Conservation (phyloP, 1,140 invertebrate genomes). For the Branchinecta lynchi region DNA sequence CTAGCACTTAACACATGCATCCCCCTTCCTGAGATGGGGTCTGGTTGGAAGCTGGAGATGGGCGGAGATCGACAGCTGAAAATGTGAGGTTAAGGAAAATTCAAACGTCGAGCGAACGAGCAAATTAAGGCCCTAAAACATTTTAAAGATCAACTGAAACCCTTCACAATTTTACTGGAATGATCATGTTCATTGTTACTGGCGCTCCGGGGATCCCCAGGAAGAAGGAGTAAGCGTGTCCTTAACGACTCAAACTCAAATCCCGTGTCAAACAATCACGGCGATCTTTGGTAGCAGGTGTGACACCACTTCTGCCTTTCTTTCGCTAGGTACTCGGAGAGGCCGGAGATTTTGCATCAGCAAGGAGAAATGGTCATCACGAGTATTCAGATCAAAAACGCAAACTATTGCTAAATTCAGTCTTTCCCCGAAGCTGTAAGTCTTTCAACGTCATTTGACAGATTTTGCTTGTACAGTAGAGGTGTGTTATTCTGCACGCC, state of each 20-base stretch:
- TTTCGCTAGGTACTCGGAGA: no score
- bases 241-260: no score
- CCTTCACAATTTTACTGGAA: not conserved
- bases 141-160: constrained; percentile 27
- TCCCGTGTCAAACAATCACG: no score
- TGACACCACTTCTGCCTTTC: no score
- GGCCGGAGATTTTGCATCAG: no score
- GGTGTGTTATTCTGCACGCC: no score
- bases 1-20: constrained; percentile 50
- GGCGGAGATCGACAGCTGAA: constrained; percentile 57
- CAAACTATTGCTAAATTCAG: constrained; percentile 26
- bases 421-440: constrained; percentile 24
- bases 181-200: no score
- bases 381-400: constrained; percentile 25
- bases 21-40: constrained; percentile 57
- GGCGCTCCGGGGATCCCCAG: no score
- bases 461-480: no score
- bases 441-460: no score
- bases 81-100: constrained; percentile 34
- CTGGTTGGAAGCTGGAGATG: constrained; percentile 48
- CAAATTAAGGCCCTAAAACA: constrained; percentile 18
- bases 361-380: constrained; percentile 17
- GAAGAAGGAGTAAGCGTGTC: constrained; percentile 20
- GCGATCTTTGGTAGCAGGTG: no score
- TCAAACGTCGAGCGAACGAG: constrained; percentile 21